Percentiles rank a stretch among this genome's conserved stretches.
Conservation (phyloP, 2,888 invertebrate genomes). For the Allygus modestus region DNA sequence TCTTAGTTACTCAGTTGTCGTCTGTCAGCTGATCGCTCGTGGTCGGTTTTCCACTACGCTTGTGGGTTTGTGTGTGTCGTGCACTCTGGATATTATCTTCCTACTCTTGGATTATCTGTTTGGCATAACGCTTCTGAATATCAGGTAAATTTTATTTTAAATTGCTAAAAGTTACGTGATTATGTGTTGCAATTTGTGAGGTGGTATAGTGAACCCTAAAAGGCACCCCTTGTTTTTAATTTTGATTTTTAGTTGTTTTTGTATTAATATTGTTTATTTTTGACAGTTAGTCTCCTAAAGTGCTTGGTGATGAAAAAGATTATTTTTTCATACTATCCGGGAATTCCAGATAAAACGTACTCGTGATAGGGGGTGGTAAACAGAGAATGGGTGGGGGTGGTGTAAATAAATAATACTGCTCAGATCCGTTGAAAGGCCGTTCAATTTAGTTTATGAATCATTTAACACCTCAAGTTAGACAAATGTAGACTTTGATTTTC, state of each 20-base stretch:
- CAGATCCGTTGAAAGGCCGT: not conserved
- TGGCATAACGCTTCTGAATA: not conserved
- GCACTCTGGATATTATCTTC: conserved; percentile 27
- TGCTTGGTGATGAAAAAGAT: too few species aligned
- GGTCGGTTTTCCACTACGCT: not conserved
- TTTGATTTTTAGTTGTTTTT: not conserved
- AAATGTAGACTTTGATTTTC: too few species aligned
- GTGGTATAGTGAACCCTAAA: not conserved
- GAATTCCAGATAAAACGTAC: not conserved
- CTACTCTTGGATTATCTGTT: conserved; percentile 33
- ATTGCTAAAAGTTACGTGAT: too few species aligned
- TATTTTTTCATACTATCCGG: not conserved
- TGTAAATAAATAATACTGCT: conserved; percentile 47
- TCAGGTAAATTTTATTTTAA: conserved; percentile 4
- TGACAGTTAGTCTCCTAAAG: too few species aligned
- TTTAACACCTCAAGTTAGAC: not conserved
- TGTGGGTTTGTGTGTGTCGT: conserved; percentile 32
- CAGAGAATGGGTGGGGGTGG: conserved; percentile 28
- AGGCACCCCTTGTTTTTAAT: not conserved
- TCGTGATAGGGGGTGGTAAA: conserved; percentile 42
- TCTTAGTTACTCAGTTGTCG: conserved; percentile 54
- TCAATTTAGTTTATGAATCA: not conserved
- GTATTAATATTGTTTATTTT: not conserved
- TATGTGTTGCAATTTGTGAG: too few species aligned
- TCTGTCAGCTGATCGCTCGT: conserved; percentile 33